phyloP scores from a whole-genome alignment of 2,888 invertebrate species.

The Aphodius granarius region DNA sequence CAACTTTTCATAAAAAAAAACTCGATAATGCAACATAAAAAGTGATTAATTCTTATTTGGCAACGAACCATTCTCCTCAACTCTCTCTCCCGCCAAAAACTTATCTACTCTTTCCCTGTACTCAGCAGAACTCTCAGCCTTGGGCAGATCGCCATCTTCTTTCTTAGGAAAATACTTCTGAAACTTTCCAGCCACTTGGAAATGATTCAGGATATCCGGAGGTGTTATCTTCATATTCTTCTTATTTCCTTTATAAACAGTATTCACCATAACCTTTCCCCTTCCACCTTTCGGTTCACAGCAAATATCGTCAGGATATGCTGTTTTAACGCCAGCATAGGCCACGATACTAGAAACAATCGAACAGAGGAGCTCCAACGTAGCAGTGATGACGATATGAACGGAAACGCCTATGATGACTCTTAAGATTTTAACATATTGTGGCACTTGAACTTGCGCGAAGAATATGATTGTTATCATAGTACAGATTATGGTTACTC shows the following conservation, averaged over 20 bases:
- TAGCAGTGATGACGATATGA: conserved; percentile 62
- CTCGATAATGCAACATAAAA: neutral
- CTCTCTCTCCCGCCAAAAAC: conserved; percentile 43
- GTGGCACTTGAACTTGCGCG: neutral
- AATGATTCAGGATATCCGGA: conserved; percentile 60
- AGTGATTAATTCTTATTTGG: neutral
- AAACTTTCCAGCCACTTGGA: conserved; percentile 57
- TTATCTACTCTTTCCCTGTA: conserved; percentile 53
- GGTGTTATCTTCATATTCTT: conserved; percentile 55
- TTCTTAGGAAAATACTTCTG: conserved; percentile 56
- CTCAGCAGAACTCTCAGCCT: conserved; percentile 53
- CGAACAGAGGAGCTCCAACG: conserved; percentile 64
- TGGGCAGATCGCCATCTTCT: conserved; percentile 45
- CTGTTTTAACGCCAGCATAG: conserved; percentile 63
- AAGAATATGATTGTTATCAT: conserved; percentile 24
- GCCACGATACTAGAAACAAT: conserved; percentile 62
- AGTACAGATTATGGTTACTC: conserved; percentile 20
- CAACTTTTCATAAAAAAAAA: neutral
- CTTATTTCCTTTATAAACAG: conserved; percentile 60
- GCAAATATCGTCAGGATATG: conserved; percentile 59
- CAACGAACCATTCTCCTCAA: neutral
- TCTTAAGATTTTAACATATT: neutral
- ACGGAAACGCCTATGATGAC: conserved; percentile 50
- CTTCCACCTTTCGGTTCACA: conserved; percentile 46
- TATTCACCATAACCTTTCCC: conserved; percentile 59